These are phyloP conservation scores for Tenthredo notha DNA, from an alignment of 2,888 invertebrate genomes.

Conservation along the genomic window DNA sequence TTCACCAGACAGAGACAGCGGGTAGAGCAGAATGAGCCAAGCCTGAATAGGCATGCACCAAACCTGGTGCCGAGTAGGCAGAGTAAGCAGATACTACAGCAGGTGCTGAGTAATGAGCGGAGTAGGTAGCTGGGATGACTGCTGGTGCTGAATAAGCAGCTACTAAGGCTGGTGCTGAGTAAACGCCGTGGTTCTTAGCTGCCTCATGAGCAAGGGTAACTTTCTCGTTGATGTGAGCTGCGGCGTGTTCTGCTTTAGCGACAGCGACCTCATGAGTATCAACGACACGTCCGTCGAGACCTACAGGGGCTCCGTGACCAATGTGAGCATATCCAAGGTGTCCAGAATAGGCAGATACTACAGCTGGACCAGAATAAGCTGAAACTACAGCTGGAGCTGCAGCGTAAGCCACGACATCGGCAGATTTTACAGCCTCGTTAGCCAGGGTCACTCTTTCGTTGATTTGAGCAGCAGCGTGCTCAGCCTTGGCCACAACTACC, in stretches of 20 bases:
- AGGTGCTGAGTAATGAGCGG: conserved; percentile 56
- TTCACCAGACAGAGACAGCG: conserved; percentile 52
- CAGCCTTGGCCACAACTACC: conserved; percentile 60
- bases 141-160: conserved; percentile 55
- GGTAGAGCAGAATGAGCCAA: conserved; percentile 52
- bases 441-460: conserved; percentile 54
- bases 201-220: conserved; percentile 52
- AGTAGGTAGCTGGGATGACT: conserved; percentile 39
- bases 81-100: conserved; percentile 60
- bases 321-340: neutral
- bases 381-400: conserved; percentile 31
- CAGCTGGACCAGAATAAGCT: conserved; percentile 32
- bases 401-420: conserved; percentile 19
- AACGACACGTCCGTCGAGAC: conserved; percentile 53
- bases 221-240: conserved; percentile 52
- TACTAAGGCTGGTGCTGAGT: conserved; percentile 31
- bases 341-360: conserved; percentile 33
- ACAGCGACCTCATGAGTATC: conserved; percentile 63
- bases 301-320: conserved; percentile 41
- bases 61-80: conserved; percentile 55
- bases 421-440: conserved; percentile 58
- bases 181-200: conserved; percentile 23
- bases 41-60: conserved; percentile 53
- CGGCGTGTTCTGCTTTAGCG: conserved; percentile 60
- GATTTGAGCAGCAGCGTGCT: conserved; percentile 54